Conservation (phyloP, 2,113 vertebrate genomes). For the Sinocyclocheilus maitianheensis region DNA sequence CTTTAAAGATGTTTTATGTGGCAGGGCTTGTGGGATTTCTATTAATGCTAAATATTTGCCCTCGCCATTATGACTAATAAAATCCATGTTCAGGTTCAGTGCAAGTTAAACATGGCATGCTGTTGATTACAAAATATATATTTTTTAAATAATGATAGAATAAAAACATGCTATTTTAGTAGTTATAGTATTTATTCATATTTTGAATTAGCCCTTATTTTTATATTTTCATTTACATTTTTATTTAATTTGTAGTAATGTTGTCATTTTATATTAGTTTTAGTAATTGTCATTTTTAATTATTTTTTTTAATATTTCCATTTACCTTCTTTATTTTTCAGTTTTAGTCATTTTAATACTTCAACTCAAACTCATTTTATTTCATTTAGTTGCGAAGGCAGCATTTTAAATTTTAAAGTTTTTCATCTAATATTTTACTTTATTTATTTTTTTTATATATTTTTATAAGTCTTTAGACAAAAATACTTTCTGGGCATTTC, state of each 20-base stretch:
- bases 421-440: no score
- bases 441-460: no score
- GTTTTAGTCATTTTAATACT: neutral
- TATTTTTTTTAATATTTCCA: neutral
- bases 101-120: neutral
- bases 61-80: neutral
- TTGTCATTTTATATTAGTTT: no score
- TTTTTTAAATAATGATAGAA: no score
- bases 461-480: no score
- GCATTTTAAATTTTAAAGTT: no score
- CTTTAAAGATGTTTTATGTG: neutral
- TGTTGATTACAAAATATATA: neutral
- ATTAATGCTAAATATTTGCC: neutral
- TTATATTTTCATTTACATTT: neutral
- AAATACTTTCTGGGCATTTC: no score
- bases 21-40: conserved; percentile 1
- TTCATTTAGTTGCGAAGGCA: no score
- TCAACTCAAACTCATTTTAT: no score
- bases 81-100: no score
- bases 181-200: neutral
- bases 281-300: no score
- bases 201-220: neutral
- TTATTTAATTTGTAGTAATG: neutral
- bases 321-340: neutral
- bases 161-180: neutral